These are phyloP conservation scores for Pagrus major DNA, from an alignment of 2,113 vertebrate species.

Conservation along the genomic window DNA sequence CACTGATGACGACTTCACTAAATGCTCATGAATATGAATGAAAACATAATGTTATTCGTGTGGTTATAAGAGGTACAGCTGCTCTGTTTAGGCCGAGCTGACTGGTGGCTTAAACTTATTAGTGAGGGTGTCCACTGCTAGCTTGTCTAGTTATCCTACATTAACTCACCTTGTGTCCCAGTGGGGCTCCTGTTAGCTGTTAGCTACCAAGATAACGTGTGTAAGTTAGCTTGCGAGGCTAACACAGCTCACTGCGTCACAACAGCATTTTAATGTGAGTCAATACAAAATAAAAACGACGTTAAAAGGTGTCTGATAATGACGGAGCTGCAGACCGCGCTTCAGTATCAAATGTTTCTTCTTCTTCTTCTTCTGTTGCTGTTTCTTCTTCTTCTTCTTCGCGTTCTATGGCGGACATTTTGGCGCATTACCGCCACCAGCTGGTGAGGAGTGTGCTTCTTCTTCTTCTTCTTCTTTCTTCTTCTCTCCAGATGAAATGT, in stretches of 20 bases:
- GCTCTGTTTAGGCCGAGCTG: accelerated
- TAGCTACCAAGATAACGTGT: constrained; percentile 10
- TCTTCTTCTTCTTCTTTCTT: no score
- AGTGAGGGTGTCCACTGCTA: background rate
- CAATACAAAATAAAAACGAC: background rate
- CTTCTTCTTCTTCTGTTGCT: no score
- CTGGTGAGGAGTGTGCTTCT: no score
- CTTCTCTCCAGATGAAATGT: no score
- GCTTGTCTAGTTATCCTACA: background rate
- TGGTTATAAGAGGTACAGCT: background rate
- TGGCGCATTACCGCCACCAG: no score
- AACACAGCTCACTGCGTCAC: constrained; percentile 19
- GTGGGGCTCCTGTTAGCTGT: constrained; percentile 13
- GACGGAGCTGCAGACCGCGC: background rate
- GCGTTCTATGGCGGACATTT: no score
- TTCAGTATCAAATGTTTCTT: background rate
- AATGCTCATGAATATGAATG: background rate
- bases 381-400: no score
- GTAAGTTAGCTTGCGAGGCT: constrained; percentile 46
- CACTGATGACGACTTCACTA: no score
- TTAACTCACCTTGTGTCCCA: constrained; percentile 45
- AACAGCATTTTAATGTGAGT: background rate
- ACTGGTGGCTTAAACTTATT: background rate
- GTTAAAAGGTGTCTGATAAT: background rate
- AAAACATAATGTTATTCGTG: background rate